Base-by-base conservation (phyloP, 2,888 invertebrate species). In the Conomelus anceps region DNA sequence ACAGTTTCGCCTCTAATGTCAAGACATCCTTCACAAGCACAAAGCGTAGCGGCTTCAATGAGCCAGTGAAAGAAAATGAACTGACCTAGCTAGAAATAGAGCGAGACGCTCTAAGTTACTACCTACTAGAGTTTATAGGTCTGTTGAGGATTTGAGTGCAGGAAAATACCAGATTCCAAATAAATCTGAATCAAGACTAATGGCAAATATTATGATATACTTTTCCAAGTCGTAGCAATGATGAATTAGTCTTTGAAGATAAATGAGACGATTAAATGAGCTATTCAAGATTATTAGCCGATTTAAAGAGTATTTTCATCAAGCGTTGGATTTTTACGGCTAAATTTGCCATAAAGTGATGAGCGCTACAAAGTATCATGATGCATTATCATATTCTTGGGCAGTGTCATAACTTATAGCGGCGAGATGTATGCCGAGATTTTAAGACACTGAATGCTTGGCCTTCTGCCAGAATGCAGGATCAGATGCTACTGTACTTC, bases 191-290 rank as follows among this genome's bases (percentile, higher is more conserved):
- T 86, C 22, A 22, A 13, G 88, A 84, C n/a, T n/a, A n/a, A n/a
- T n/a, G 13, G 6, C 24, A n/a, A 20, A 86, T 41, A 41, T 86
- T 90, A 84, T 63, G 88, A 88, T 87, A 29, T 17, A 20, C 26
- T 63, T 26, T 26, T 22, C 23, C n/a, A 90, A 89, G 89, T 89
- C 3, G 88, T 90, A 20, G 90, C 34, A 17, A 17, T 34, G 34
- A 34, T 34, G 17, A 34, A 34, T 34, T 34, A 34, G 34, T n/a
- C 63, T 63, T 7, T n/a, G 1, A 63, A 20, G 63, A 63, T 63
- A 63, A 63, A 63, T 63, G 63, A 63, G 63, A n/a, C 20, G 63
- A 63, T 63, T n/a, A 63, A 63, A 63, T 63, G n/a, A 63, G 63
- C 63, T n/a, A 63, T n/a, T 63, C 13, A 63, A 63, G 63, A 63